A percentile compares a stretch with the other conserved stretches of the same genome.
phyloP scores from a whole-genome alignment of 2,113 vertebrate genomes.

The Ciconia maguari region DNA sequence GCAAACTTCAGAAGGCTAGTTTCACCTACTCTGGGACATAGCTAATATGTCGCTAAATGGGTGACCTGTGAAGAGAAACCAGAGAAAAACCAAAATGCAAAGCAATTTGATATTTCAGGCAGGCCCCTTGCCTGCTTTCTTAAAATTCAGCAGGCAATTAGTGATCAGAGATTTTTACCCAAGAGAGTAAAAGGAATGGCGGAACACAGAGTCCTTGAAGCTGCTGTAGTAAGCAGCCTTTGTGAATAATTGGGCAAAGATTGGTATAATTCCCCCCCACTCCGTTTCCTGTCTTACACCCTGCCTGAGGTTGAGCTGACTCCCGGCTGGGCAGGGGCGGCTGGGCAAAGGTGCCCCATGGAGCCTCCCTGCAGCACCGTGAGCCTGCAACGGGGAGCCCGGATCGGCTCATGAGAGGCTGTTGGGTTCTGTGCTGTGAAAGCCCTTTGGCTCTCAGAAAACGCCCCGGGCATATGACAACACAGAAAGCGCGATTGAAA shows the following conservation, averaged over 20 bases:
- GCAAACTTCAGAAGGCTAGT: not conserved
- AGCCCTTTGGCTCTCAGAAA: not conserved
- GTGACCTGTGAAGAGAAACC: not conserved
- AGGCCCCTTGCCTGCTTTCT: not conserved
- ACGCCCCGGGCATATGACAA: rapidly evolving
- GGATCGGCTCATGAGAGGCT: not conserved
- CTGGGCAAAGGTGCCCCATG: not conserved
- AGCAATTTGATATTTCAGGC: not conserved
- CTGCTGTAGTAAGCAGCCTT: not conserved
- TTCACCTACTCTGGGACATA: not conserved
- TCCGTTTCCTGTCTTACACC: rapidly evolving
- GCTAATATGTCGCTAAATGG: not conserved
- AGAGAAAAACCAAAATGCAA: not conserved
- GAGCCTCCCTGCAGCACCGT: rapidly evolving
- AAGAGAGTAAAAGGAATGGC: not conserved
- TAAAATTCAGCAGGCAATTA: constrained; percentile 6
- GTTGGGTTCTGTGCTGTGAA: not conserved
- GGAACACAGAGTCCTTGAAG: not conserved
- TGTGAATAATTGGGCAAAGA: not conserved
- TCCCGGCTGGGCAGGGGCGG: not conserved
- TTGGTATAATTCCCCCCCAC: not conserved
- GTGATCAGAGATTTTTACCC: not conserved
- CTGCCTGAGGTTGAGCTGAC: not conserved
- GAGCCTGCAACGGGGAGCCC: not conserved
- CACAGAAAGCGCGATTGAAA: not conserved